phyloP scores from a whole-genome alignment of 1,140 invertebrate genomes.

The Drosophila elegans region DNA sequence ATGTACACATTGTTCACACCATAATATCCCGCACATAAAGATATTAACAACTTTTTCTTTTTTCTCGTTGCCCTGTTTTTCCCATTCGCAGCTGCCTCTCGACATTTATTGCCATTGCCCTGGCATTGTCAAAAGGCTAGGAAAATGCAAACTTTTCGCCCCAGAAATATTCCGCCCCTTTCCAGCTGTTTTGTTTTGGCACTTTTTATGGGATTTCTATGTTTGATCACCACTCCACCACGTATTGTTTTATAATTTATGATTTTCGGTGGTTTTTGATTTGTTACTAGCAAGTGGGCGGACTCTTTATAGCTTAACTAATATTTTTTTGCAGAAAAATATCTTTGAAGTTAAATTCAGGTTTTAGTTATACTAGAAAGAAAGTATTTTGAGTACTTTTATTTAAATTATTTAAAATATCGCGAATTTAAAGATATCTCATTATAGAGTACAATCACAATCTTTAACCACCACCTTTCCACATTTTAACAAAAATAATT shows the following conservation, averaged over 20 bases:
- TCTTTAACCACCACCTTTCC: too few species aligned
- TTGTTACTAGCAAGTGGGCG: constrained; percentile 52
- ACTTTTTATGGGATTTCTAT: constrained; percentile 69
- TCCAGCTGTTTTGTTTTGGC: constrained; percentile 52
- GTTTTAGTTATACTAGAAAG: not conserved
- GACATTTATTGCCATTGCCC: constrained; percentile 79
- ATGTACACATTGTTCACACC: constrained; percentile 29
- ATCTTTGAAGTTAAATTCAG: not conserved
- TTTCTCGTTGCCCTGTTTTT: constrained; percentile 30
- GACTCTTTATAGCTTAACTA: constrained; percentile 1
- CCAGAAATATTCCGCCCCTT: constrained; percentile 30
- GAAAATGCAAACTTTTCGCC: constrained; percentile 55
- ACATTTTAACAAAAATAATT: not conserved
- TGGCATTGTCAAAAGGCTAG: constrained; percentile 60
- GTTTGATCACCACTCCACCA: constrained; percentile 52
- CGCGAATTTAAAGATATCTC: too few species aligned
- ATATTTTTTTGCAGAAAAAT: constrained; percentile 13
- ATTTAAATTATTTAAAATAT: too few species aligned
- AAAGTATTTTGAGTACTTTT: too few species aligned
- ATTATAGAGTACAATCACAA: too few species aligned
- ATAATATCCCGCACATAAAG: constrained; percentile 72
- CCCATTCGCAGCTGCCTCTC: constrained; percentile 67
- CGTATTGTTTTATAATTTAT: constrained; percentile 55
- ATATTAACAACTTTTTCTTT: constrained; percentile 76
- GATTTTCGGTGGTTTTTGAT: constrained; percentile 58